A percentile compares a stretch with the other conserved stretches of the same genome.
These are phyloP conservation scores for Microtus richardsoni DNA, from an alignment of 2,113 vertebrate genomes.

Conservation along the genomic window DNA sequence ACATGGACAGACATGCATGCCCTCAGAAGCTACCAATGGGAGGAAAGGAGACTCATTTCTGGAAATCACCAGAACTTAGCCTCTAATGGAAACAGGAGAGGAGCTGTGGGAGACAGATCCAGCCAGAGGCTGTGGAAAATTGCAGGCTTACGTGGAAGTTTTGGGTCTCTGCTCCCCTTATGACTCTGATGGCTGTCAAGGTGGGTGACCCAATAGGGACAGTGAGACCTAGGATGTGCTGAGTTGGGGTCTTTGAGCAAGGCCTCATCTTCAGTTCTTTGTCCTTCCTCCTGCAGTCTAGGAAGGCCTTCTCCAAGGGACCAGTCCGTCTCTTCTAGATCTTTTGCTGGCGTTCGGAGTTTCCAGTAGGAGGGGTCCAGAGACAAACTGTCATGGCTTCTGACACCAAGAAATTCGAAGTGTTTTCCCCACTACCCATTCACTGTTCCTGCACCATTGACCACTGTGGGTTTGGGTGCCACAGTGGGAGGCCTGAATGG, in stretches of 20 bases:
- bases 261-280: neutral
- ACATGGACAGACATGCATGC: neutral
- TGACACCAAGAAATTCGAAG: neutral
- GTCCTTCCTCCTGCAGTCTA: neutral
- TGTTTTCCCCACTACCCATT: neutral
- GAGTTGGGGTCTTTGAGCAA: neutral
- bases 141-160: neutral
- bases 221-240: neutral
- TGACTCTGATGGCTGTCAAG: accelerated
- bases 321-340: neutral
- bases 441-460: accelerated
- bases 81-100: neutral
- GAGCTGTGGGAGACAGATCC: neutral
- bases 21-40: neutral
- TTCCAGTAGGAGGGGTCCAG: neutral
- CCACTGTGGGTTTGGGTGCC: no score
- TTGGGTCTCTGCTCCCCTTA: neutral
- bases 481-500: neutral
- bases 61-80: neutral
- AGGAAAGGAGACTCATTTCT: neutral
- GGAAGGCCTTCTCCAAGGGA: neutral
- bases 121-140: neutral
- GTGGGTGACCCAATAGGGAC: no score
- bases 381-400: neutral
- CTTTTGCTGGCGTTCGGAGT: neutral